Percentiles rank a stretch among this genome's conserved stretches.
Evolutionary conservation across 2,888 invertebrate genomes (phyloP).

Genomic region (Leptinotarsa peninsularis): DNA sequence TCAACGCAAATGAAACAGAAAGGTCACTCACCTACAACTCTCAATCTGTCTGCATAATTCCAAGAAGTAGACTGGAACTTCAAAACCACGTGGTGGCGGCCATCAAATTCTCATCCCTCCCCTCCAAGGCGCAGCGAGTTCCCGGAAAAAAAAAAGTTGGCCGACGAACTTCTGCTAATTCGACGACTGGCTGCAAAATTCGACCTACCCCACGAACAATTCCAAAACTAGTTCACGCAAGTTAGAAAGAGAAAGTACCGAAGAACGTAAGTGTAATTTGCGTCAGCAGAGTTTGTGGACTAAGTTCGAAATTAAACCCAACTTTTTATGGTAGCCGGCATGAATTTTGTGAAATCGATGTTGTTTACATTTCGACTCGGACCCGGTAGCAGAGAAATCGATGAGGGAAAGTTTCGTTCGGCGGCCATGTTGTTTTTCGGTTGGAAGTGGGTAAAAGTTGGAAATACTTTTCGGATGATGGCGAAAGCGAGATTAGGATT

Average conservation of each 20-base stretch:
- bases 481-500: conserved; percentile 19
- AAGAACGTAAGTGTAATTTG: conserved; percentile 66
- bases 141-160: conserved; percentile 26
- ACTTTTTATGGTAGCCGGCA: conserved; percentile 65
- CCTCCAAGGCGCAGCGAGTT: conserved; percentile 12
- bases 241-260: conserved; percentile 66
- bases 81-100: conserved; percentile 13
- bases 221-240: conserved; percentile 63
- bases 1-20: background rate
- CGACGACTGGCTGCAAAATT: conserved; percentile 57
- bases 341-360: conserved; percentile 66
- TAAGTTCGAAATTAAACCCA: conserved; percentile 60
- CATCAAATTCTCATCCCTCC: conserved; percentile 12
- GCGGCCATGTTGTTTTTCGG: conserved; percentile 42
- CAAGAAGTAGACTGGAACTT: conserved; percentile 24
- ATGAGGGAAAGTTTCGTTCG: conserved; percentile 26
- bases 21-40: too few species aligned
- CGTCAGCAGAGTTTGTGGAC: conserved; percentile 65
- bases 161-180: conserved; percentile 61
- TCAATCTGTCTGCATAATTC: conserved; percentile 1
- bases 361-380: conserved; percentile 61
- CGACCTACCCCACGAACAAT: conserved; percentile 66
- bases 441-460: conserved; percentile 40
- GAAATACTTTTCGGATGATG: conserved; percentile 24
- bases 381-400: conserved; percentile 27